Evolutionary conservation across 2,797 vertebrate genomes (phyloP).

Genomic region (Chelon labrosus): DNA sequence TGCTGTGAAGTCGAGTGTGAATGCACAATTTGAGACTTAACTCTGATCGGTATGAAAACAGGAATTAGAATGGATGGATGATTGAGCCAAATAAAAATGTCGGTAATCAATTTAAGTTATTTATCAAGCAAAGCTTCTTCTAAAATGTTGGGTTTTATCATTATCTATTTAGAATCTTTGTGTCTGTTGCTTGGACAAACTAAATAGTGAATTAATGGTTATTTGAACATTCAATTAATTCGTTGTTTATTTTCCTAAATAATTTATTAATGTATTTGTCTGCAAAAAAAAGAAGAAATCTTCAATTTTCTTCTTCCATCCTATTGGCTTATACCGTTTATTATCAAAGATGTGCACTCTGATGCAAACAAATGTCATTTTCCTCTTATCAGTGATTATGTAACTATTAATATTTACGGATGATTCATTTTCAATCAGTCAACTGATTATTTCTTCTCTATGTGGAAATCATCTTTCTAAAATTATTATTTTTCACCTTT

Average conservation of each 20-base stretch:
- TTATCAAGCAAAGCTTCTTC: too few relatives aligned
- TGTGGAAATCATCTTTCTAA: neutral
- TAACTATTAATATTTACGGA: too few relatives aligned
- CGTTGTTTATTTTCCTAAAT: neutral
- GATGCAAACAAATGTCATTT: neutral
- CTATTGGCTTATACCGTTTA: neutral
- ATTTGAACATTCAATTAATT: neutral
- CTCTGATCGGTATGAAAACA: too few relatives aligned
- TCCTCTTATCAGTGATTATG: neutral
- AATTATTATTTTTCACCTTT: slow-evolving; percentile 11
- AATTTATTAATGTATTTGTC: neutral
- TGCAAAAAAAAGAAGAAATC: neutral
- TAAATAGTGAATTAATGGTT: too few relatives aligned
- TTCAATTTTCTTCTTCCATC: neutral
- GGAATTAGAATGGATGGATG: too few relatives aligned
- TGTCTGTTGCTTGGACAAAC: too few relatives aligned
- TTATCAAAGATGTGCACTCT: neutral
- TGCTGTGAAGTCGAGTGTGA: neutral
- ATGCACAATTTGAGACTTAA: too few relatives aligned
- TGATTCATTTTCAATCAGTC: too few relatives aligned
- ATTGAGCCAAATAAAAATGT: too few relatives aligned
- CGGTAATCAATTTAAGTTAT: too few relatives aligned
- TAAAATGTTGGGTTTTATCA: too few relatives aligned
- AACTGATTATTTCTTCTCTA: neutral
- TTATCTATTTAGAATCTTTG: too few relatives aligned